Percentiles rank a stretch among this genome's conserved stretches.
Conservation (phyloP, 2,113 vertebrate species). For the Heliornis fulica region DNA sequence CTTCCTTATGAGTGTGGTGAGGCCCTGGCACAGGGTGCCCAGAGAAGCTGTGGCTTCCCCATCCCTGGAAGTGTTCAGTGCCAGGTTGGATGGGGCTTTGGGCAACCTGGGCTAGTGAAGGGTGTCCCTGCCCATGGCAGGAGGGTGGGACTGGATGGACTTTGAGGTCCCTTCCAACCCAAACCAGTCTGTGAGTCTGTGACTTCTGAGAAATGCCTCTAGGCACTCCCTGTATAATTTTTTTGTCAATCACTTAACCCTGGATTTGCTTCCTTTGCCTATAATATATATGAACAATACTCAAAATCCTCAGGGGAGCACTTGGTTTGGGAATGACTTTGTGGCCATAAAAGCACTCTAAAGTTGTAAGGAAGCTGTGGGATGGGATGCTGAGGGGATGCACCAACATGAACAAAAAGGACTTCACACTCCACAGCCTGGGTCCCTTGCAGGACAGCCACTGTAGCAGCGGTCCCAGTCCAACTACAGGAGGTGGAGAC, state of each 20-base stretch:
- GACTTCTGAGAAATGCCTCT: neutral
- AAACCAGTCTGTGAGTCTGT: no score
- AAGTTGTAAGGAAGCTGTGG: neutral
- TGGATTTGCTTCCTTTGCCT: neutral
- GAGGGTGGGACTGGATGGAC: no score
- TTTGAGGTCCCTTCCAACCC: no score
- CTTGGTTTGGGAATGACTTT: neutral
- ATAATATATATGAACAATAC: neutral
- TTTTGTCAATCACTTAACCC: neutral
- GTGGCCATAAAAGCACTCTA: neutral
- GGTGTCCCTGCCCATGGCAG: no score
- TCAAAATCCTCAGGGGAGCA: neutral
- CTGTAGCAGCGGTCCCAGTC: neutral
- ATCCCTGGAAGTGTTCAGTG: no score
- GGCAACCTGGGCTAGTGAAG: no score
- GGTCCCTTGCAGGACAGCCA: neutral
- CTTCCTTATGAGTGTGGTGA: no score
- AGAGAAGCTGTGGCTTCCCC: no score
- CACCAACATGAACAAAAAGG: neutral
- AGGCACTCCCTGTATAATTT: neutral
- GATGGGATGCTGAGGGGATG: neutral
- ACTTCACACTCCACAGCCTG: accelerated
- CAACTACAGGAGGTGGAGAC: neutral
- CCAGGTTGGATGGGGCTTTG: no score
- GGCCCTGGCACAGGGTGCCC: no score